Evolutionary conservation across 1,140 invertebrate species (phyloP).

Genomic region (Euura lappo): DNA sequence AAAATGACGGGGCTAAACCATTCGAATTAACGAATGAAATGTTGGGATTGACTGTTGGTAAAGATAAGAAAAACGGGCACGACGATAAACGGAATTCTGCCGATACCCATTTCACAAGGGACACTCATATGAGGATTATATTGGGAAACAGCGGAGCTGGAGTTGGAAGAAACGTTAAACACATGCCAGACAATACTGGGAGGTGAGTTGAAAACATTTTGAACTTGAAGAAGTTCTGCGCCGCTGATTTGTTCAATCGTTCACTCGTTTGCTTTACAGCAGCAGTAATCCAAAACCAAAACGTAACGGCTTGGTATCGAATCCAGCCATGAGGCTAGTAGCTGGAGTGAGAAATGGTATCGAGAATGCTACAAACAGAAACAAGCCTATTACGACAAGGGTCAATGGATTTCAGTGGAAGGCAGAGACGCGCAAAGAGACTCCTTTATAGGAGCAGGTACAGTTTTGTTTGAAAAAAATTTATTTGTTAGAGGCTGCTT

Average conservation of each 20-base stretch:
- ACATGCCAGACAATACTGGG: conserved; percentile 48
- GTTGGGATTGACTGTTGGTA: conserved; percentile 48
- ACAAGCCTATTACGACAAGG: conserved; percentile 58
- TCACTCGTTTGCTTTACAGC: conserved; percentile 34
- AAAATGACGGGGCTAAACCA: conserved; percentile 45
- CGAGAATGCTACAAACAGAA: conserved; percentile 63
- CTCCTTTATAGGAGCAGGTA: conserved; percentile 58
- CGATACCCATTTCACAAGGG: conserved; percentile 77
- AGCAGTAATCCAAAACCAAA: conserved; percentile 68
- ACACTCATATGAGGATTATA: conserved; percentile 91
- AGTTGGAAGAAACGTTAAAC: conserved; percentile 59
- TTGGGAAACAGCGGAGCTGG: conserved; percentile 70
- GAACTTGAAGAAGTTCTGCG: conserved; percentile 35
- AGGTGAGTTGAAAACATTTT: conserved; percentile 43
- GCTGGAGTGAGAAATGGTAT: conserved; percentile 74
- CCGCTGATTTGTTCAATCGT: background rate
- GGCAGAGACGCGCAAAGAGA: conserved; percentile 57
- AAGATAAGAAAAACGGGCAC: conserved; percentile 47
- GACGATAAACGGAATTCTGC: conserved; percentile 58
- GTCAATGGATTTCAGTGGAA: conserved; percentile 61
- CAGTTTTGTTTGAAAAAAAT: background rate
- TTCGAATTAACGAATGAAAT: conserved; percentile 59
- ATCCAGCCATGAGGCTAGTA: conserved; percentile 82
- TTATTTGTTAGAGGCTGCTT: background rate
- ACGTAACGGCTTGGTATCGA: conserved; percentile 90